Evolutionary conservation across 2,113 vertebrate species (phyloP).

Genomic region (Nothobranchius kuhntae): DNA sequence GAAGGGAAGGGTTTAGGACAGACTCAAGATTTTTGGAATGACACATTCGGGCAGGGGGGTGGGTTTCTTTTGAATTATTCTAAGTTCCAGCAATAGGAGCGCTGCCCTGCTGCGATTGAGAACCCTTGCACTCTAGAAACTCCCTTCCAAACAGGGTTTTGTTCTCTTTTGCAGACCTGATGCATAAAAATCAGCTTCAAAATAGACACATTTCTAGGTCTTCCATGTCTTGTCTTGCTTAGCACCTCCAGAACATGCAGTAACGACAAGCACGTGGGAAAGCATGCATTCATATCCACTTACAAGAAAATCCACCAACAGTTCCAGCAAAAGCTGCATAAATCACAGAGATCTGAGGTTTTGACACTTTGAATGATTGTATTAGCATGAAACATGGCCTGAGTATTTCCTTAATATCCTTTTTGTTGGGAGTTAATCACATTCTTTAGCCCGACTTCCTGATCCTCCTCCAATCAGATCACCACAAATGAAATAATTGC

Average conservation of each 20-base stretch:
- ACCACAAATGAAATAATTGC: slow-evolving; percentile 48
- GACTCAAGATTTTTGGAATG: too few species aligned
- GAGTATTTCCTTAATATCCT: not conserved
- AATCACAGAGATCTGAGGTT: slow-evolving; percentile 2
- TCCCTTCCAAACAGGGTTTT: too few species aligned
- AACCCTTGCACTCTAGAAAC: too few species aligned
- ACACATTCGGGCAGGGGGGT: too few species aligned
- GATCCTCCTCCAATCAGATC: slow-evolving; percentile 39
- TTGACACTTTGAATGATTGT: slow-evolving; percentile 28
- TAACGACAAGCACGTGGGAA: not conserved
- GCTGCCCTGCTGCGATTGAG: too few species aligned
- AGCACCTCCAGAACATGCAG: not conserved
- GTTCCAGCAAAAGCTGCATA: not conserved
- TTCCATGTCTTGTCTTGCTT: not conserved
- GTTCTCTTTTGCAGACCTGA: not conserved
- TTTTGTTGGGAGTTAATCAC: slow-evolving; percentile 37
- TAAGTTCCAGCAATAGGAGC: too few species aligned
- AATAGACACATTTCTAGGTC: not conserved
- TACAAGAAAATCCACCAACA: not conserved
- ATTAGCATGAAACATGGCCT: not conserved
- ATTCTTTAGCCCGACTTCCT: slow-evolving; percentile 23
- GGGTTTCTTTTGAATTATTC: too few species aligned
- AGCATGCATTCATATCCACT: not conserved
- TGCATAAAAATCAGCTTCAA: not conserved
- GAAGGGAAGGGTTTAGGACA: too few species aligned